Evolutionary conservation across 2,888 invertebrate genomes (phyloP).

Genomic region (Ectemnius lituratus): DNA sequence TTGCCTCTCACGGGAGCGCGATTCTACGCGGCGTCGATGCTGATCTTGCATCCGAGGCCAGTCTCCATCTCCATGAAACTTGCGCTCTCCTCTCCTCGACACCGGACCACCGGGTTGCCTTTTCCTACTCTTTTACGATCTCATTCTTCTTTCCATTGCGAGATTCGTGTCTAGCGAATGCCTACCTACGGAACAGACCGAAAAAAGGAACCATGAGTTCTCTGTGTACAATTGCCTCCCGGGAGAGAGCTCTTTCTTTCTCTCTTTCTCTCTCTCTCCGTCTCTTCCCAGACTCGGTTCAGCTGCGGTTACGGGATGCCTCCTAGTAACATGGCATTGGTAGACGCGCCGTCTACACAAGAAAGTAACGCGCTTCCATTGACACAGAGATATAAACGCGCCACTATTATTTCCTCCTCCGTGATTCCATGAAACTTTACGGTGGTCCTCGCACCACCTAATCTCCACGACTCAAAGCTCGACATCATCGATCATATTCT

Average conservation of each 20-base stretch:
- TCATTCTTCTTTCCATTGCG: conserved; percentile 61
- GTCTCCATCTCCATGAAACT: conserved; percentile 60
- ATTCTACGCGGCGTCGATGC: conserved; percentile 51
- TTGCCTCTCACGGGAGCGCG: conserved; percentile 31
- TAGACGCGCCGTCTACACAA: conserved; percentile 19
- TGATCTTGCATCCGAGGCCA: conserved; percentile 37
- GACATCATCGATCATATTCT: conserved; percentile 43
- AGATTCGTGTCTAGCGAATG: conserved; percentile 42
- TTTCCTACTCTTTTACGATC: conserved; percentile 44
- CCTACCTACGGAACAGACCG: conserved; percentile 53
- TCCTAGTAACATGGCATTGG: conserved; percentile 30
- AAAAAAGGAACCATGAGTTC: conserved; percentile 30
- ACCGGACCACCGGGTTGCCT: conserved; percentile 16
- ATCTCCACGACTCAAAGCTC: conserved; percentile 1
- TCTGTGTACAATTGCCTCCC: background rate
- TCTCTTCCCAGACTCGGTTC: too few relatives aligned
- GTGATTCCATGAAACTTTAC: conserved; percentile 14
- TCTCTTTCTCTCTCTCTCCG: too few relatives aligned
- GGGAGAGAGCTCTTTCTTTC: background rate
- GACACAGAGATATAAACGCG: conserved; percentile 7
- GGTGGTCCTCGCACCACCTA: conserved; percentile 5
- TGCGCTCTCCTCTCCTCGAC: background rate
- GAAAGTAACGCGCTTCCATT: conserved; percentile 31
- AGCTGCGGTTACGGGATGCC: too few relatives aligned
- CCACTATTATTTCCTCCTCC: conserved; percentile 17